phyloP scores from a whole-genome alignment of 2,888 invertebrate genomes.

The Agrochola lota region DNA sequence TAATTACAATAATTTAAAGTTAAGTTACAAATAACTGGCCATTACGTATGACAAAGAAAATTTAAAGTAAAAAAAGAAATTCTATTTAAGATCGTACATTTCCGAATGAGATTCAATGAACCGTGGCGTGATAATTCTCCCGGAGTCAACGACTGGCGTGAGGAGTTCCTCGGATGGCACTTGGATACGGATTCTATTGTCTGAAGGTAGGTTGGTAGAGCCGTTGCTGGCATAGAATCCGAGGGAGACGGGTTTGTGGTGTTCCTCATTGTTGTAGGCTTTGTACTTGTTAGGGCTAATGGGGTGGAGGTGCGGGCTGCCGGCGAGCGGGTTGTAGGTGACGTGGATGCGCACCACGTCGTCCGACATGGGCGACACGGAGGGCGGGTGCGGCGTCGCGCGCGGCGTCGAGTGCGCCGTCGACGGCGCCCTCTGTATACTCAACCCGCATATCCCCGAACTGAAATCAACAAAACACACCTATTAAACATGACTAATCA shows the following conservation, averaged over 20 bases:
- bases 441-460: slow-evolving; percentile 88
- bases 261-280: slow-evolving; percentile 78
- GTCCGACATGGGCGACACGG: slow-evolving; percentile 91
- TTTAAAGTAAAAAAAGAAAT: slow-evolving; percentile 32
- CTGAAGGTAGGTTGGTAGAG: slow-evolving; percentile 89
- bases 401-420: slow-evolving; percentile 92
- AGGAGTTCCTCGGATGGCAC: slow-evolving; percentile 93
- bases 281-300: slow-evolving; percentile 85
- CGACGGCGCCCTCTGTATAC: slow-evolving; percentile 88
- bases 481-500: slow-evolving; percentile 18
- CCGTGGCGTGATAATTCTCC: slow-evolving; percentile 86
- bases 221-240: slow-evolving; percentile 90
- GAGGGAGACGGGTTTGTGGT: slow-evolving; percentile 84
- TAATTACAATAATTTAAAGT: slow-evolving; percentile 37
- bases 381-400: slow-evolving; percentile 91
- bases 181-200: slow-evolving; percentile 94
- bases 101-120: slow-evolving; percentile 85
- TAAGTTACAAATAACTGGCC: slow-evolving; percentile 55
- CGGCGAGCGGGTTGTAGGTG: slow-evolving; percentile 91
- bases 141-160: slow-evolving; percentile 91
- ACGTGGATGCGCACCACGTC: slow-evolving; percentile 95
- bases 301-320: slow-evolving; percentile 90
- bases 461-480: slow-evolving; percentile 74
- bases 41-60: slow-evolving; percentile 21
- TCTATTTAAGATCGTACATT: slow-evolving; percentile 84